phyloP scores from a whole-genome alignment of 2,888 invertebrate species.

The Ochropleura plecta region DNA sequence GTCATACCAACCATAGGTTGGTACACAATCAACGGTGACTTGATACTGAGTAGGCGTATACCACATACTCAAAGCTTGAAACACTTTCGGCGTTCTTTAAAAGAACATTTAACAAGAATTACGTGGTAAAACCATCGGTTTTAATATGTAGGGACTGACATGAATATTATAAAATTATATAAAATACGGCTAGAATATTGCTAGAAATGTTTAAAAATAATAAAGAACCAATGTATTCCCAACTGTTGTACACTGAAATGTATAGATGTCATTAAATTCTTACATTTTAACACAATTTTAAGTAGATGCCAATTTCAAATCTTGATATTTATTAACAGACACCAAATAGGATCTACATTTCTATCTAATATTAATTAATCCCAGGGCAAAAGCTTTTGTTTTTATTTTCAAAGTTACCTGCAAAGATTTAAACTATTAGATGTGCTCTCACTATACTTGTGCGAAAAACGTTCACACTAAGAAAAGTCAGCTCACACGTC shows the following conservation, averaged over 20 bases:
- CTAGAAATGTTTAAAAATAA: conserved; percentile 42
- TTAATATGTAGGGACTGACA: conserved; percentile 44
- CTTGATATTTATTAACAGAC: conserved; percentile 16
- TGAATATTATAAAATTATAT: conserved; percentile 24
- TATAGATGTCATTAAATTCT: conserved; percentile 6
- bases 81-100: not conserved
- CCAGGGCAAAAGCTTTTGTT: not conserved
- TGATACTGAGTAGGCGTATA: conserved; percentile 5
- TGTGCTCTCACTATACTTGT: too few species aligned
- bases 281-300: conserved; percentile 20
- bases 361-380: not conserved
- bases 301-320: conserved; percentile 30
- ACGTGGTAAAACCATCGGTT: conserved; percentile 13
- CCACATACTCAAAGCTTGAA: not conserved
- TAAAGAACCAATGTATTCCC: conserved; percentile 50
- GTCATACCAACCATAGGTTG: not conserved
- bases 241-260: conserved; percentile 22
- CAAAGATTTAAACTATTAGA: not conserved
- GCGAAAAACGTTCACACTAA: not conserved
- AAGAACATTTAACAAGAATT: not conserved
- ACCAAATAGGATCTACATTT: conserved; percentile 7
- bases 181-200: conserved; percentile 35
- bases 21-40: not conserved
- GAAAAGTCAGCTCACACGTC: not conserved
- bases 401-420: not conserved